phyloP scores from a whole-genome alignment of 2,797 vertebrate genomes.

The Dendrocincla fuliginosa region DNA sequence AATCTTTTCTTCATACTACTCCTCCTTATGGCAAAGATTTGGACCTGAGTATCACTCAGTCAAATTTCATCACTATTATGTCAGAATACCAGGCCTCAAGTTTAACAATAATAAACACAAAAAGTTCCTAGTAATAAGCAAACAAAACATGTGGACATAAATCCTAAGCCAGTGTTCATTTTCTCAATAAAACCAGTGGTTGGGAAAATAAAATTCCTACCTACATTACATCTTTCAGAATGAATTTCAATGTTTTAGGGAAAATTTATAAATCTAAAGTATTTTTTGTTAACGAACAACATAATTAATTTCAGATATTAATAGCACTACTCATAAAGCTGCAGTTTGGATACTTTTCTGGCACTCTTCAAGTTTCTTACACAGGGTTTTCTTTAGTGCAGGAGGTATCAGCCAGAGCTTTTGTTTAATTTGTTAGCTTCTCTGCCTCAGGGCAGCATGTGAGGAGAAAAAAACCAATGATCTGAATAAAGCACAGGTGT shows the following conservation, averaged over 20 bases:
- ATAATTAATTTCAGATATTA: neutral
- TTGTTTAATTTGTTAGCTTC: neutral
- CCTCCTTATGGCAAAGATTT: neutral
- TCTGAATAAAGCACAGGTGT: neutral
- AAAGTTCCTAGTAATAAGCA: neutral
- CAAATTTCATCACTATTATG: neutral
- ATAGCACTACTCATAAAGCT: neutral
- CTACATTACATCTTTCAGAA: neutral
- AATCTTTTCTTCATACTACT: neutral
- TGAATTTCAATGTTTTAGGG: neutral
- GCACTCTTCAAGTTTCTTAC: neutral
- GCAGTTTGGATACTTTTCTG: neutral
- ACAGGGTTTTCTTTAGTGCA: neutral
- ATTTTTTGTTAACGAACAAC: neutral
- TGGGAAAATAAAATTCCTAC: neutral
- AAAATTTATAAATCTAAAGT: neutral
- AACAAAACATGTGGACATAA: neutral
- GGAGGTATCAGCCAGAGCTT: neutral
- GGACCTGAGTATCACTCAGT: neutral
- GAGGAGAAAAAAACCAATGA: neutral
- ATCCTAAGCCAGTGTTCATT: neutral
- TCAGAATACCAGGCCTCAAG: neutral
- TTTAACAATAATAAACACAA: neutral
- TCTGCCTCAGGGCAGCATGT: neutral
- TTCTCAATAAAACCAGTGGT: neutral